Base-by-base conservation (phyloP, 1,140 invertebrate genomes). In the Drosophila takahashii region DNA sequence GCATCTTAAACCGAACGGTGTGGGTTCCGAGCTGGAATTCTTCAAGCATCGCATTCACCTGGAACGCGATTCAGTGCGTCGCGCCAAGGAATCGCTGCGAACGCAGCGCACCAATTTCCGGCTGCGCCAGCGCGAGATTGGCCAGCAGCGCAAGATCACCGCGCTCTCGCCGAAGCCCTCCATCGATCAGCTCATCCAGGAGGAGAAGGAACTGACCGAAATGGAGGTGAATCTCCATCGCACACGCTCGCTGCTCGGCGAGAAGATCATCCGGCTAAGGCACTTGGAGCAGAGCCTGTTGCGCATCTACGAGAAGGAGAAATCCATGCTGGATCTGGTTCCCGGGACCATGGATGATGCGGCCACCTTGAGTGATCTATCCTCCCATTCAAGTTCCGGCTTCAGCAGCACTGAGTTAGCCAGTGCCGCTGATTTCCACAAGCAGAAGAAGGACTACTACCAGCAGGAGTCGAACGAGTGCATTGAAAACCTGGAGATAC, bases 161-260 rank as follows among this genome's bases (percentile, higher is more conserved):
- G 50, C 70, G 1, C 9, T 92, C 93, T 69, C 79, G 0, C 45
- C 67, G 0, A 92, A 93, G 15, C 93, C 94, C 51, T 94, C 94
- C 42, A 85, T 95, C 4, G 95, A 95, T 69, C 94, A 95, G 87
- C 79, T 96, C 32, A 89, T 93, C 3, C 77, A 96, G 94, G 96
- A 96, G 81, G 95, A 96, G 92, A 95, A 95, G 64, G 96, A 96
- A 66, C 92, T 96, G 2, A 96, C 96, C 0, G 96, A 97, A 73
- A 95, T 96, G 94, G 96, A 97, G 90, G 95, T 96, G 39, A 96
- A 95, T 57, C 89, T 96, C 42, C 96, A 96, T 92, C 94, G 96
- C 4, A 96, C 96, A 0, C 94, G 95, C 13, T 95, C 95, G 15
- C 91, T 96, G 27, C 92, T 97, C 8, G 96, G 96, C 1, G 96